Percentiles rank a stretch among this genome's conserved stretches.
Evolutionary conservation across 1,140 invertebrate genomes (phyloP).

Genomic region (Venturia canescens): DNA sequence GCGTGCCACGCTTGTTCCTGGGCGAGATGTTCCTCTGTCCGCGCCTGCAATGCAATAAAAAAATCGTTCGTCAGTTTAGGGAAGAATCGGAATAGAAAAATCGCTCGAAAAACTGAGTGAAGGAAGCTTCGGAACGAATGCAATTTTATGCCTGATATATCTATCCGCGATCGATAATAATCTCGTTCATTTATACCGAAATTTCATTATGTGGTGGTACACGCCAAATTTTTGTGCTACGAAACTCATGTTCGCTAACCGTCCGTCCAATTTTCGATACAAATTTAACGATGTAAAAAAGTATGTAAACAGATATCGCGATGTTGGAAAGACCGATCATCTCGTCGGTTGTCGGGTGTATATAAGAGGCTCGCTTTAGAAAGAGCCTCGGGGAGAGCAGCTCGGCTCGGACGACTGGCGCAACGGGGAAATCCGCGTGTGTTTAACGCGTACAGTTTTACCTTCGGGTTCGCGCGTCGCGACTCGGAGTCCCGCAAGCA

Average conservation of each 20-base stretch:
- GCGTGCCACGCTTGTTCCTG: slow-evolving; percentile 88
- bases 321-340: slow-evolving; percentile 47
- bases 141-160: too few relatives aligned
- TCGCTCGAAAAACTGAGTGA: too few relatives aligned
- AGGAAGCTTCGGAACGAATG: too few relatives aligned
- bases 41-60: slow-evolving; percentile 80
- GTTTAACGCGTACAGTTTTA: neutral
- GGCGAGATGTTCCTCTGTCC: slow-evolving; percentile 88
- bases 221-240: neutral
- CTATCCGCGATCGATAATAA: neutral
- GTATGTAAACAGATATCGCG: slow-evolving; percentile 40
- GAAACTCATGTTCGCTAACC: slow-evolving; percentile 22
- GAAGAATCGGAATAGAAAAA: too few relatives aligned
- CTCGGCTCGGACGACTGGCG: slow-evolving; percentile 43
- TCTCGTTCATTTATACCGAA: neutral
- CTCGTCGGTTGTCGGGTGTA: slow-evolving; percentile 18
- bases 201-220: neutral
- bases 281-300: slow-evolving; percentile 34
- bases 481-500: slow-evolving; percentile 27
- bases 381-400: slow-evolving; percentile 2
- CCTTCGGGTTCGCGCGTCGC: slow-evolving; percentile 18
- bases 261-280: slow-evolving; percentile 26
- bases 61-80: slow-evolving; percentile 4
- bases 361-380: neutral
- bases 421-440: slow-evolving; percentile 23